A percentile compares a stretch with the other conserved stretches of the same genome.
Conservation (phyloP, 1,140 invertebrate species). For the Cydia splendana region DNA sequence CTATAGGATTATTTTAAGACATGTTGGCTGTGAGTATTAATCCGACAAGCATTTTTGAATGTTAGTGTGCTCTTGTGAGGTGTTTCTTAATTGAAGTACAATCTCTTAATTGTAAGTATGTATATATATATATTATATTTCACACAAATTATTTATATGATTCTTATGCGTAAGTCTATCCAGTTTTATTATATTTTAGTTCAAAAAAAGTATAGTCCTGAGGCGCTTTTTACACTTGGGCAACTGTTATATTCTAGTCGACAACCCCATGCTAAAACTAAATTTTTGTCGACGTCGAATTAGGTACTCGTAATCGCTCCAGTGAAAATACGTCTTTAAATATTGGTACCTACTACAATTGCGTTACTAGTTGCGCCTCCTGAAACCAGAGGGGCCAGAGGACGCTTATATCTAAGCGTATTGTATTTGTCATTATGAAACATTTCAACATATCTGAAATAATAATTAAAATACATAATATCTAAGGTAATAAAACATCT, state of each 20-base stretch:
- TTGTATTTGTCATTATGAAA: not conserved
- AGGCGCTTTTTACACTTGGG: not conserved
- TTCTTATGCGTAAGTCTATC: not conserved
- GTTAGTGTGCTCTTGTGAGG: slow-evolving; percentile 21
- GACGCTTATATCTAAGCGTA: not conserved
- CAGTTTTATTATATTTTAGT: not conserved
- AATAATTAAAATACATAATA: not conserved
- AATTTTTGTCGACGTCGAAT: too few species aligned
- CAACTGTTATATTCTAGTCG: too few species aligned
- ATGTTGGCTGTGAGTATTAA: slow-evolving; percentile 28
- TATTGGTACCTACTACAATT: too few species aligned
- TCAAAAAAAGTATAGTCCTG: not conserved
- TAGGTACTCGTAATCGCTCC: too few species aligned
- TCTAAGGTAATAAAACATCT: not conserved
- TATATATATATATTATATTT: not conserved
- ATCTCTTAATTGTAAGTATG: not conserved
- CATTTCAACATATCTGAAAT: not conserved
- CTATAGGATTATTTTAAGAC: slow-evolving; percentile 28
- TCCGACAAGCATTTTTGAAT: slow-evolving; percentile 23
- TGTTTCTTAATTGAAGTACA: not conserved
- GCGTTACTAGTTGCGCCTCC: too few species aligned
- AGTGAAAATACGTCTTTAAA: too few species aligned
- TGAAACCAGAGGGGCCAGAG: too few species aligned
- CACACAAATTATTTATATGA: not conserved
- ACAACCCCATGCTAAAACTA: too few species aligned